Base-by-base conservation (phyloP, 2,888 invertebrate species). In the Graphium colonna region DNA sequence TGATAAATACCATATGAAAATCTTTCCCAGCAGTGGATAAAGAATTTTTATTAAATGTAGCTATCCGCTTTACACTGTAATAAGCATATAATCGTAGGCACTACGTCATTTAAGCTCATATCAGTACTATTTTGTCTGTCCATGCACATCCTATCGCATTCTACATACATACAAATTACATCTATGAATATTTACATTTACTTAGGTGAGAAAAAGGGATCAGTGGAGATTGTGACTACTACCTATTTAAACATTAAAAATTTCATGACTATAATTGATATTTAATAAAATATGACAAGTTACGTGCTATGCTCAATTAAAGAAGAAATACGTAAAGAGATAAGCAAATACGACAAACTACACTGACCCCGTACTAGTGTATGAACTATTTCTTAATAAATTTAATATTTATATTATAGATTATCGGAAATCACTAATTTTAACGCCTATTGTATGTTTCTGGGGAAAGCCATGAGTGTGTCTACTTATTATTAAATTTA, bases 71-170 rank as follows among this genome's bases (percentile, higher is more conserved):
- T 73, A 77, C 65, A 75, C 75, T 82, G 81, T 79, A 75, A 79
- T 73, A 87, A 88, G 88, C 88, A 84, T 83, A 82, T 83, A 85
- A 82, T 90, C 89, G 91, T 91, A 92, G 92, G 92, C 92, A 92
- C 92, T 91, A 91, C 91, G 80, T 90, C 86, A 78, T 87, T 82
- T 92, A 92, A 92, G 92, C 92, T 92, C 92, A 91, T 92, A 90
- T 91, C 91, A 91, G 91, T 91, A 90, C 90, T 91, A 90, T 83
- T 81, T 76, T n/a, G n/a, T 82, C 77, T 83, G 82, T 82, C 69
- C 79, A 84, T 86, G 82, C 80, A 80, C 76, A 77, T 69, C 77
- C 76, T 79, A 77, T 82, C 76, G 79, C 82, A 75, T 75, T 71
- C 85, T 84, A 85, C 73, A 81, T 82, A 83, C 74, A 82, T 81